phyloP scores from a whole-genome alignment of 2,888 invertebrate genomes.

The Tricholauxania praeusta region DNA sequence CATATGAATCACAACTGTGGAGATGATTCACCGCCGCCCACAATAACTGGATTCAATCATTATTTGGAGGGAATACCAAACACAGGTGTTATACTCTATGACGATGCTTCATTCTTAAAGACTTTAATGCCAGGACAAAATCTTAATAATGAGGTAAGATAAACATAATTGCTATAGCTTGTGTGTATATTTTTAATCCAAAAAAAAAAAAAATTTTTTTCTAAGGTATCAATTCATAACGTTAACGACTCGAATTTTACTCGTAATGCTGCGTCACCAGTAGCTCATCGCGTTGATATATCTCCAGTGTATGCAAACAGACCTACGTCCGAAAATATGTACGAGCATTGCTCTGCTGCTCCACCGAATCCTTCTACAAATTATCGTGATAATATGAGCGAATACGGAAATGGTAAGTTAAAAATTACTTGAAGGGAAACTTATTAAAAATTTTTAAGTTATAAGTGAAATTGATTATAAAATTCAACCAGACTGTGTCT shows the following conservation, averaged over 20 bases:
- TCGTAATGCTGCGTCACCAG: conserved; percentile 61
- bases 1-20: conserved; percentile 63
- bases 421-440: background rate
- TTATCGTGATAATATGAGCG: conserved; percentile 58
- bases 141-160: conserved; percentile 66
- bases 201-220: background rate
- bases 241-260: conserved; percentile 67
- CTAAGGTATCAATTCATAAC: conserved; percentile 68
- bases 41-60: conserved; percentile 65
- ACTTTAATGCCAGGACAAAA: conserved; percentile 68
- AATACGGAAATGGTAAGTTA: conserved; percentile 55
- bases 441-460: too few relatives aligned
- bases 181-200: background rate
- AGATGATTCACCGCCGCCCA: conserved; percentile 66
- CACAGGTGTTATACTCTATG: conserved; percentile 65
- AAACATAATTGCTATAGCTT: background rate
- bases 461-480: too few relatives aligned
- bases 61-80: conserved; percentile 67
- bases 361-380: conserved; percentile 49
- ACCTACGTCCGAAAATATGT: conserved; percentile 54
- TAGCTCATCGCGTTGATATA: conserved; percentile 67
- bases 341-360: conserved; percentile 53
- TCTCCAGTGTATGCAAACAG: conserved; percentile 63
- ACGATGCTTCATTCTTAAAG: conserved; percentile 66
- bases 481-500: too few relatives aligned